Percentiles rank a stretch among this genome's conserved stretches.
These are phyloP conservation scores for Pluvianellus socialis DNA, from an alignment of 2,113 vertebrate species.

Conservation along the genomic window DNA sequence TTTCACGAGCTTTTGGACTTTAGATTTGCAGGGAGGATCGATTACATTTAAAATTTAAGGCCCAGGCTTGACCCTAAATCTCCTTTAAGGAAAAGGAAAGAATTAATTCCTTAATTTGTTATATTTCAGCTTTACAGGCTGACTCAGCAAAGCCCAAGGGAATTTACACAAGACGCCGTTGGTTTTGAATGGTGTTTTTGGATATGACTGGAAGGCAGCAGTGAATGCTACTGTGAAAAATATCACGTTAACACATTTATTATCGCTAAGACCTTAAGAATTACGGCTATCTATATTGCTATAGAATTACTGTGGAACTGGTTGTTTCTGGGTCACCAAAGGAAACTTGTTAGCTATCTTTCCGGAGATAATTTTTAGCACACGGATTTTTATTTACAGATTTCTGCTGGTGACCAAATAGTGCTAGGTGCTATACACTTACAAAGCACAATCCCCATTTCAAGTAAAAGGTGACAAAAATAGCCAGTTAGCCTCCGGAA, in stretches of 20 bases:
- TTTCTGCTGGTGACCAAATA: not conserved
- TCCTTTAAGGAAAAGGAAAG: conserved; percentile 39
- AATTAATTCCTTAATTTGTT: conserved; percentile 37
- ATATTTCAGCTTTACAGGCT: not conserved
- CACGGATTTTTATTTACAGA: not conserved
- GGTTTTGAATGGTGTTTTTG: not conserved
- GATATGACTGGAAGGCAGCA: not conserved
- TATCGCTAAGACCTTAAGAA: not conserved
- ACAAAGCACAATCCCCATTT: not conserved
- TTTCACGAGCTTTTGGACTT: conserved; percentile 14
- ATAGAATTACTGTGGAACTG: not conserved
- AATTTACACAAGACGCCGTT: not conserved
- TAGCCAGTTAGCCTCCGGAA: not conserved
- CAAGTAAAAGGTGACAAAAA: not conserved
- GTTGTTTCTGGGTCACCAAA: not conserved
- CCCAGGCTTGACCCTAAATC: conserved; percentile 3
- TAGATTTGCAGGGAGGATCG: not conserved
- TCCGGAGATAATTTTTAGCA: not conserved
- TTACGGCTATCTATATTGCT: not conserved
- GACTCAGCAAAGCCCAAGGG: not conserved
- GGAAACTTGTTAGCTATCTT: not conserved
- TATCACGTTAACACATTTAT: not conserved
- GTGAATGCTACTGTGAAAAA: not conserved
- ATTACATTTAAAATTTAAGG: conserved; percentile 7
- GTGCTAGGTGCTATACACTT: not conserved